These are phyloP conservation scores for Pavo muticus DNA, from an alignment of 2,113 vertebrate genomes.

Conservation along the genomic window DNA sequence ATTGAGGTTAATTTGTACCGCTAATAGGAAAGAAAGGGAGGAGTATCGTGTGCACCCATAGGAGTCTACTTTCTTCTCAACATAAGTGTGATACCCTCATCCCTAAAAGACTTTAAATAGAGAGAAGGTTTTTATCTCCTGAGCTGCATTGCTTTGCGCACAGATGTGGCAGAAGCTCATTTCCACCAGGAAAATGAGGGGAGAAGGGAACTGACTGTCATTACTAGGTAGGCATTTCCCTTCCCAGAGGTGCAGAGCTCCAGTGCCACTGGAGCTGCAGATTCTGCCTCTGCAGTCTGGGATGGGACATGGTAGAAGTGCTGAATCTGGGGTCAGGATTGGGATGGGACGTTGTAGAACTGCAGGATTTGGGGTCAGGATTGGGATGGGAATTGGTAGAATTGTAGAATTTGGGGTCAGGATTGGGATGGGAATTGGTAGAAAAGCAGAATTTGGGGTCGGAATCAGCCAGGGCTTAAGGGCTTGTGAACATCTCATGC, in stretches of 20 bases:
- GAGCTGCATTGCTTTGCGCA: background rate
- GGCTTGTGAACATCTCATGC: accelerated
- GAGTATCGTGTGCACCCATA: background rate
- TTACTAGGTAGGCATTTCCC: background rate
- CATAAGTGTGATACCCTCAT: background rate
- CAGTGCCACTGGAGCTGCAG: too few relatives aligned
- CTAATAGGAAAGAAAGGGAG: background rate
- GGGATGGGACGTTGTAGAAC: background rate
- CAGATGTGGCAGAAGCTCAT: background rate
- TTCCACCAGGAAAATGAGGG: background rate
- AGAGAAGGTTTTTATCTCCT: background rate
- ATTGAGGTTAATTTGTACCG: background rate
- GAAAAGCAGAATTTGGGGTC: background rate
- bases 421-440: background rate
- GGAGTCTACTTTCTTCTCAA: background rate
- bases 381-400: too few relatives aligned
- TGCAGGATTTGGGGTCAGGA: too few relatives aligned
- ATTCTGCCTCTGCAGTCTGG: accelerated
- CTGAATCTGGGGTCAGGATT: too few relatives aligned
- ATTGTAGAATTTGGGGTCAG: background rate
- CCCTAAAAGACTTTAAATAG: background rate
- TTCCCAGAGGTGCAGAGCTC: background rate
- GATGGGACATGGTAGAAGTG: too few relatives aligned
- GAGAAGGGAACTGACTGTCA: background rate
- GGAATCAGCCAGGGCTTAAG: background rate